Evolutionary conservation across 2,113 vertebrate genomes (phyloP).

Genomic region (Ammodytes dubius): DNA sequence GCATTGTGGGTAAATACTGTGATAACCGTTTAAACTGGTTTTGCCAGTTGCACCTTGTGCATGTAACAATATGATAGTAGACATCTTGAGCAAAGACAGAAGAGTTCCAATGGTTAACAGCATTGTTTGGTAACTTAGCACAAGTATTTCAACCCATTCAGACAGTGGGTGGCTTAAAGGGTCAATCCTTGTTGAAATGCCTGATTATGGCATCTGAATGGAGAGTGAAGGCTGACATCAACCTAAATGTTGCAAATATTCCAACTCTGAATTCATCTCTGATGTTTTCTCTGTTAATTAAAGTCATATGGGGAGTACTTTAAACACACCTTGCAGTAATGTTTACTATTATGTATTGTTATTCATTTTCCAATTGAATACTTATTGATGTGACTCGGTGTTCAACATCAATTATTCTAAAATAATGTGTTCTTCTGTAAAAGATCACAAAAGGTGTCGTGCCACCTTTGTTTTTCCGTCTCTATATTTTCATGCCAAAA

Average conservation of each 20-base stretch:
- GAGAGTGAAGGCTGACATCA: conserved; percentile 32
- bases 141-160: conserved; percentile 16
- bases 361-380: not conserved
- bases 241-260: not conserved
- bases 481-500: conserved; percentile 54
- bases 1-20: not conserved
- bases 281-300: not conserved
- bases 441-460: not conserved
- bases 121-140: conserved; percentile 7
- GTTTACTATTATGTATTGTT: not conserved
- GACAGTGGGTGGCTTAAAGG: not conserved
- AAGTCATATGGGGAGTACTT: not conserved
- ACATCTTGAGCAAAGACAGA: conserved; percentile 21
- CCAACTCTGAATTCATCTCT: not conserved
- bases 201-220: conserved; percentile 27
- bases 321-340: not conserved
- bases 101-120: conserved; percentile 15
- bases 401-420: not conserved
- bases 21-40: conserved; percentile 25
- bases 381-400: not conserved
- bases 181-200: not conserved
- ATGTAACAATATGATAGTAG: conserved; percentile 33
- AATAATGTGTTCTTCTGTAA: not conserved
- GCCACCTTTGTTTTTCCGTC: conserved; percentile 37
- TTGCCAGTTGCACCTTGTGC: conserved; percentile 1